phyloP scores from a whole-genome alignment of 2,113 vertebrate genomes.

The Eubucco bourcierii region DNA sequence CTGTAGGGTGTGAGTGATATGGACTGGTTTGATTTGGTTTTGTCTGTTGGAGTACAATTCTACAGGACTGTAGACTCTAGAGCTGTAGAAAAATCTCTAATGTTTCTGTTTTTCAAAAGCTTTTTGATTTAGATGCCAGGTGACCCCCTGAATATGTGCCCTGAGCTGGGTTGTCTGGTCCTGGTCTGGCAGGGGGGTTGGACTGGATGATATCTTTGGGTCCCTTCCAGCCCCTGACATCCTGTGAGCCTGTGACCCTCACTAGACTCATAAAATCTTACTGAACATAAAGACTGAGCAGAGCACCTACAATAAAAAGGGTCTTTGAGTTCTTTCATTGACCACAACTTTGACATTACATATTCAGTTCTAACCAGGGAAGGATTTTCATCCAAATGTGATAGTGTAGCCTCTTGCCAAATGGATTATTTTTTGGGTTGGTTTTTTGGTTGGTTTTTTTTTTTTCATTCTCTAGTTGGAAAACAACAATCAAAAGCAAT shows the following conservation, averaged over 20 bases:
- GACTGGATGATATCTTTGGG: no score
- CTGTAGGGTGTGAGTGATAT: background rate
- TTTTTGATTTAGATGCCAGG: background rate
- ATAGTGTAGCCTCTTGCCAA: background rate
- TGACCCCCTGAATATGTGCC: background rate
- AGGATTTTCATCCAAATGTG: background rate
- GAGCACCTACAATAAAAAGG: background rate
- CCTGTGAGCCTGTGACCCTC: background rate
- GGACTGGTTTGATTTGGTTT: background rate
- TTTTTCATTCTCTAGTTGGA: background rate
- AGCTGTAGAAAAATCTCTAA: background rate
- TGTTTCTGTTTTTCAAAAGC: background rate
- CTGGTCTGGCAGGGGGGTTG: no score
- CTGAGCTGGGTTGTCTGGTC: no score
- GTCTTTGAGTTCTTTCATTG: background rate
- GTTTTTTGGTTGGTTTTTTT: background rate
- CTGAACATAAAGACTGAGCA: background rate
- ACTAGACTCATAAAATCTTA: background rate
- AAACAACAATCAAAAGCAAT: slow-evolving; percentile 27
- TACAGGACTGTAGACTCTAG: no score
- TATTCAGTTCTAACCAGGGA: background rate
- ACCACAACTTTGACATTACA: background rate
- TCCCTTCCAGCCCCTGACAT: no score
- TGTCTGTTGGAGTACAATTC: background rate
- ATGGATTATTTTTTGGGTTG: background rate